Evolutionary conservation across 1,140 invertebrate genomes (phyloP), one percentile per base, ranked within the genome.

Genomic region (Ips nitidus): DNA sequence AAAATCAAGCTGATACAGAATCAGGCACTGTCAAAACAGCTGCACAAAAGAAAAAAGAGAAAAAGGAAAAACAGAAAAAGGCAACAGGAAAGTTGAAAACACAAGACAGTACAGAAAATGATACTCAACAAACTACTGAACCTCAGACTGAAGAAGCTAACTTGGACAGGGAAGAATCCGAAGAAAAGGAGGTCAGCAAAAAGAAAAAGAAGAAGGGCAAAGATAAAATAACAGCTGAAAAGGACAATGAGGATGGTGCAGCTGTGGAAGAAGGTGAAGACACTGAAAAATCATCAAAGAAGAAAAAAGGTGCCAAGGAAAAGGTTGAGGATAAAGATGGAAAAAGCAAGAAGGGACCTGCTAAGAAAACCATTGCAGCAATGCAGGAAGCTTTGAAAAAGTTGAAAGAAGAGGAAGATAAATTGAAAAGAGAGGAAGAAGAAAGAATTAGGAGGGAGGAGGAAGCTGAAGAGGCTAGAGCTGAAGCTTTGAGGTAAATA

Each of bases 391-490:
- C 91, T 42, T 82, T 95, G 4, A 92, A 89, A 75, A 92, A 92
- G 80, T 83, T 92, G n/a, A 92, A 92, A 79, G 94, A 97, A 81
- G 94, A 95, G 77, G 93, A 97, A 81, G 94, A 97, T 78, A 84
- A 87, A 62, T 75, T 88, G 38, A 82, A 88, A 71, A 85, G 83
- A 71, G 90, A 95, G 80, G 92, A 95, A 80, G 93, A 94, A 76
- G 94, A 95, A 80, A 86, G 87, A 71, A 83, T 92, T 36, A 86
- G 83, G 38, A 84, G 86, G 73, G 88, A 90, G 78, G 92, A 94
- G 78, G 88, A 93, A 76, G 85, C 88, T 38, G 91, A 94, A 77
- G 82, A 83, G 60, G 86, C 86, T 40, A 86, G 91, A 58, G 81
- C 90, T 66, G 92, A 94, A 83, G 88, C 91, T 69, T 78, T 93